Conservation (phyloP, 1,140 invertebrate species). For the Drosophila sp. region DNA sequence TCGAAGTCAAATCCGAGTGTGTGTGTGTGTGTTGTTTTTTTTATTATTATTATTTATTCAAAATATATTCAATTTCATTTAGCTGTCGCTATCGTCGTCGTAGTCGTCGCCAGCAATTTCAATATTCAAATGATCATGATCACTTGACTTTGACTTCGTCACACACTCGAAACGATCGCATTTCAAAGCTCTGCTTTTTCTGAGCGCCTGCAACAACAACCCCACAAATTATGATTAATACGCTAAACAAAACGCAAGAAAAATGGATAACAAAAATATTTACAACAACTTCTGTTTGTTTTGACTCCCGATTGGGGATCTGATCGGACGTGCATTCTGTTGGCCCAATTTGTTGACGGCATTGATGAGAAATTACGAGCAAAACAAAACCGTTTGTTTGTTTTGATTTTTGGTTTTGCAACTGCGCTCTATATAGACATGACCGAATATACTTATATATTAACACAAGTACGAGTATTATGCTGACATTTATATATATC, state of each 20-base stretch:
- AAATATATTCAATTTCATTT: conserved; percentile 80
- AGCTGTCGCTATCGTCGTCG: conserved; percentile 44
- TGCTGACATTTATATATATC: conserved; percentile 15
- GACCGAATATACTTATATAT: neutral
- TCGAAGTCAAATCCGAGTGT: conserved; percentile 35
- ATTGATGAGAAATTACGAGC: conserved; percentile 38
- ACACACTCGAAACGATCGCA: conserved; percentile 20
- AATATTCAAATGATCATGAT: conserved; percentile 75
- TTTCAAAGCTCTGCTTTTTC: conserved; percentile 42
- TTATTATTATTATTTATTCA: conserved; percentile 73
- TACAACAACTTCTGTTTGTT: conserved; percentile 54
- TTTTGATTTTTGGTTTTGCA: conserved; percentile 48
- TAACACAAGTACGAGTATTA: conserved; percentile 1
- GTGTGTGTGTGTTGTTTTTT: conserved; percentile 44
- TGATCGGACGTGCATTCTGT: conserved; percentile 19
- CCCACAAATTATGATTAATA: conserved; percentile 56
- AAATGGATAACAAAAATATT: conserved; percentile 19
- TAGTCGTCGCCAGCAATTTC: conserved; percentile 54
- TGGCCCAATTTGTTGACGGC: conserved; percentile 68
- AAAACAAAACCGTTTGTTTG: conserved; percentile 59
- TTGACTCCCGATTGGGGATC: conserved; percentile 32
- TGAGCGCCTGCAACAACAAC: conserved; percentile 63
- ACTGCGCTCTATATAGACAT: conserved; percentile 35
- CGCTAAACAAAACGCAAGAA: conserved; percentile 38
- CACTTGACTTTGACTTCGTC: conserved; percentile 48